phyloP scores from a whole-genome alignment of 2,888 invertebrate genomes.

The Sympetrum striolatum region DNA sequence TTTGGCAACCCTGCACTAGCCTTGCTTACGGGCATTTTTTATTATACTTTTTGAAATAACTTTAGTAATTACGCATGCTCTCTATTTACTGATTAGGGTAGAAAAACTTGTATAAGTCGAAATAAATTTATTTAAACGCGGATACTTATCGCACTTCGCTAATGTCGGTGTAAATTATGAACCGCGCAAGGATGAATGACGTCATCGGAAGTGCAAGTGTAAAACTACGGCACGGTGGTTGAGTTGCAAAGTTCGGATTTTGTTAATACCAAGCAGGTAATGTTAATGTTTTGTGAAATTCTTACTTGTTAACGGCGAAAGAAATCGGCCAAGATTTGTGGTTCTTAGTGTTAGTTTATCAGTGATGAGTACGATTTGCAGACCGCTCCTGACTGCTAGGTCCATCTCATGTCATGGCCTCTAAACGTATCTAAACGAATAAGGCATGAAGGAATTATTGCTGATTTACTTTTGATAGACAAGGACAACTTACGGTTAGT shows the following conservation, averaged over 20 bases:
- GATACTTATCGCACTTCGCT: neutral
- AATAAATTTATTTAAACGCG: neutral
- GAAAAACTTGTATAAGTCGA: neutral
- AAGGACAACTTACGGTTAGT: conserved; percentile 29
- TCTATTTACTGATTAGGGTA: neutral
- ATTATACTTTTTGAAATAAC: neutral
- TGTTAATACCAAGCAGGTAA: conserved; percentile 12
- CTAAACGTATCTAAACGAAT: conserved; percentile 42
- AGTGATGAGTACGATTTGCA: conserved; percentile 22
- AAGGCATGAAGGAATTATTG: conserved; percentile 26
- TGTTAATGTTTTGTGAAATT: neutral
- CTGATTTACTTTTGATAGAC: conserved; percentile 3
- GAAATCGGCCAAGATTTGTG: neutral
- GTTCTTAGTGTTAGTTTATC: neutral
- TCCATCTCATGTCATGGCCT: conserved; percentile 44
- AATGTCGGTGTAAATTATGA: conserved; percentile 40
- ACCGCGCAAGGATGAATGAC: conserved; percentile 48
- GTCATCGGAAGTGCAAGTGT: conserved; percentile 50
- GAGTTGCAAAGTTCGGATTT: conserved; percentile 26
- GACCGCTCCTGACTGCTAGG: conserved; percentile 42
- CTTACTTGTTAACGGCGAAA: neutral
- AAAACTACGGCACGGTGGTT: conserved; percentile 33
- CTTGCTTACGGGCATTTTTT: conserved; percentile 25
- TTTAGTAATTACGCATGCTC: neutral
- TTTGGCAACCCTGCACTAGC: conserved; percentile 32